Base-by-base conservation (phyloP, 30 jellyfish, hydroid and myxozoan species). In the Aurelia sp. region DNA sequence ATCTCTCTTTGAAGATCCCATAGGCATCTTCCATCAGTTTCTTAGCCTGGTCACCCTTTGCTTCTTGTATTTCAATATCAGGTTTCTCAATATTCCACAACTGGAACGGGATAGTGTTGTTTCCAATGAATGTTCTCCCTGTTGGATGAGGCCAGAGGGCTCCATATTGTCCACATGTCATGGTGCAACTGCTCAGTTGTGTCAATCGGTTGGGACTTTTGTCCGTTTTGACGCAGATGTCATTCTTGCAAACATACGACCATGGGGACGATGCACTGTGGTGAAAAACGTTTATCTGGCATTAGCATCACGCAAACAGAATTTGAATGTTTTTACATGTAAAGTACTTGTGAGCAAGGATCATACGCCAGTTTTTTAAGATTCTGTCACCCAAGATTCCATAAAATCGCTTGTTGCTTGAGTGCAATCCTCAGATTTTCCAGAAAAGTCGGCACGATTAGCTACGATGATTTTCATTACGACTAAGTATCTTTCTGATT, bases 91-190 rank as follows among this genome's bases (percentile, higher is more conserved):
- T 9, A 52, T 82, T 82, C 92, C 92, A 82, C 72, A 62, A 48
- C 13, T 82, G 92, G 73, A 91, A 64, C 18, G 97, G 93, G 22
- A 75, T 52, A 52, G 97, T 91, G 60, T 76, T 67, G 51, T 85
- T 91, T 66, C 97, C 96, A 22, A 91, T 73, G 64, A 63, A 64
- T 51, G 86, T 65, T 30, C 63, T 63, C 27, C 97, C 96, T 7
- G 90, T 65, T 30, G 97, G 97, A 40, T 91, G 91, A 44, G 97
- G 97, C 91, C 91, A 91, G 27, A 91, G 57, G 66, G 84, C 79
- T 9, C 96, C 91, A 62, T 59, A 77, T 30, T 62, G 44, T 30
- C 97, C 97, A 48, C 97, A 91, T 66, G 96, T 91, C 51, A 91
- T 19, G 48, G 67, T 71, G 64, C 97, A 91, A 12, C 93, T 82